These are phyloP conservation scores for Rissa tridactyla DNA, from an alignment of 2,113 vertebrate species.

Conservation along the genomic window DNA sequence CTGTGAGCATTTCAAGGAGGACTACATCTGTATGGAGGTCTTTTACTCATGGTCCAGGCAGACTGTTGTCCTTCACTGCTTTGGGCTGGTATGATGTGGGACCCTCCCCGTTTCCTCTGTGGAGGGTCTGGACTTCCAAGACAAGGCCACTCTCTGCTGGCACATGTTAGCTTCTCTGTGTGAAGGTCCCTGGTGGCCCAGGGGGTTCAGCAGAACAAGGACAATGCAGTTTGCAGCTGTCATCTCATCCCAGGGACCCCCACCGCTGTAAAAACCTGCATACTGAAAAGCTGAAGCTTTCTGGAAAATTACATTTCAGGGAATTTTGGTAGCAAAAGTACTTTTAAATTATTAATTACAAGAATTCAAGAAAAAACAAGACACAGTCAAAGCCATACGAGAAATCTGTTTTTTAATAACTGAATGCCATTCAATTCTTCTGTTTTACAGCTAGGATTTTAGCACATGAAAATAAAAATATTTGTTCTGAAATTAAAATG, in stretches of 20 bases:
- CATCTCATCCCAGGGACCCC: neutral
- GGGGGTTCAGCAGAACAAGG: neutral
- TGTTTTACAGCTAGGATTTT: neutral
- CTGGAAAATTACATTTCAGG: neutral
- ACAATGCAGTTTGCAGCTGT: neutral
- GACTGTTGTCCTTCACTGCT: neutral
- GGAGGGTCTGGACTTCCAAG: neutral
- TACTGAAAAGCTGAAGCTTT: neutral
- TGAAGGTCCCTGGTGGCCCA: neutral
- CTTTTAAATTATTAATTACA: neutral
- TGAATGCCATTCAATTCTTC: neutral
- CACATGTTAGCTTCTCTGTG: rapidly evolving
- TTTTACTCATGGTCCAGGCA: neutral
- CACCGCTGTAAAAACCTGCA: neutral
- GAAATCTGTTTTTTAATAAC: neutral
- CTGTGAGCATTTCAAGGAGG: neutral
- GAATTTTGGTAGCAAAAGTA: neutral
- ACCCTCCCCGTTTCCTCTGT: neutral
- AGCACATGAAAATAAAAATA: neutral
- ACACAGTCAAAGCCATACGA: neutral
- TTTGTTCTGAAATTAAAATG: neutral
- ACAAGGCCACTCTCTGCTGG: neutral
- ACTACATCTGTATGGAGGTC: neutral
- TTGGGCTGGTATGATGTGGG: neutral
- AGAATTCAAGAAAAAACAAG: neutral